A percentile compares a stretch with the other conserved stretches of the same genome.
Evolutionary conservation across 2,888 invertebrate genomes (phyloP).

Genomic region (Catocala nupta): DNA sequence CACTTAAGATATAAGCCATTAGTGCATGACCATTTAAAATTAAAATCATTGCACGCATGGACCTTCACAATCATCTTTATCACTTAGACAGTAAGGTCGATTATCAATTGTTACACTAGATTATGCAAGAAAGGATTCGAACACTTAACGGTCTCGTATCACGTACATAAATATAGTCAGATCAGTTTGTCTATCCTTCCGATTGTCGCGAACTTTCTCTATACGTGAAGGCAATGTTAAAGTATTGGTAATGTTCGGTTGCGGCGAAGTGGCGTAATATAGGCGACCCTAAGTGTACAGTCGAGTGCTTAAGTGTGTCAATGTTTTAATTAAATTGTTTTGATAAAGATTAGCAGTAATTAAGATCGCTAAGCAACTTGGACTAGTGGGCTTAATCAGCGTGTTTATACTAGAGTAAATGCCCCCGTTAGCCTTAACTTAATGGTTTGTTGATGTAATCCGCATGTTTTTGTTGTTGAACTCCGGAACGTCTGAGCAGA

Average conservation of each 20-base stretch:
- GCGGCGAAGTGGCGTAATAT: conserved; percentile 43
- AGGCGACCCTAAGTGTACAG: conserved; percentile 61
- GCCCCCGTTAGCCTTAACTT: conserved; percentile 16
- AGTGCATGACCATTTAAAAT: conserved; percentile 38
- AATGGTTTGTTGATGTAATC: conserved; percentile 41
- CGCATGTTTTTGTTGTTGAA: conserved; percentile 8
- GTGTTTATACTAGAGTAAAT: conserved; percentile 32
- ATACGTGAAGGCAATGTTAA: conserved; percentile 73
- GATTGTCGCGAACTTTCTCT: conserved; percentile 78
- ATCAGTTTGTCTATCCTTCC: conserved; percentile 69
- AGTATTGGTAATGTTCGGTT: conserved; percentile 44
- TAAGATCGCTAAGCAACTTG: conserved; percentile 46
- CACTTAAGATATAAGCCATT: conserved; percentile 41
- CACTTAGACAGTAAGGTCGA: conserved; percentile 40
- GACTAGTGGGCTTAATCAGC: conserved; percentile 5
- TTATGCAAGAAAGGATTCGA: conserved; percentile 67
- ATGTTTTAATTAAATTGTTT: conserved; percentile 67
- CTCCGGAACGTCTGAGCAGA: conserved; percentile 1
- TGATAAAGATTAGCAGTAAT: conserved; percentile 57
- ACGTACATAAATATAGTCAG: conserved; percentile 62
- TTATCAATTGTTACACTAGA: conserved; percentile 41
- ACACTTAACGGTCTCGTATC: conserved; percentile 65
- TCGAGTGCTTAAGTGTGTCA: conserved; percentile 67
- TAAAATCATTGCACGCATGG: conserved; percentile 24
- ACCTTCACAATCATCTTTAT: conserved; percentile 36